phyloP scores from a whole-genome alignment of 2,797 vertebrate species.

The Epinephelus coioides region DNA sequence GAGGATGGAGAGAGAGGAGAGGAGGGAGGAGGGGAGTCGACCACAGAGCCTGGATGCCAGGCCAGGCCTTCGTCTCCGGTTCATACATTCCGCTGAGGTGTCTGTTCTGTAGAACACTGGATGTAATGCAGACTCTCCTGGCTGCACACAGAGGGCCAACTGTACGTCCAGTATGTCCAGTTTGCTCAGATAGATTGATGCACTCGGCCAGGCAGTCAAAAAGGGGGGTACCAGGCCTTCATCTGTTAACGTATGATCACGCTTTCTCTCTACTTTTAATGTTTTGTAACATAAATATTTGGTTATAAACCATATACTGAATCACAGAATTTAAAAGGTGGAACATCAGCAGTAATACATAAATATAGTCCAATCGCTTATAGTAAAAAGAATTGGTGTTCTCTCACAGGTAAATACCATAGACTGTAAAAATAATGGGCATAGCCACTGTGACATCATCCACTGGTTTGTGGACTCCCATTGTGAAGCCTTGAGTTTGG shows the following conservation, averaged over 20 bases:
- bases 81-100: slow-evolving; percentile 65
- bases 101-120: slow-evolving; percentile 51
- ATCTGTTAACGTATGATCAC: slow-evolving; percentile 11
- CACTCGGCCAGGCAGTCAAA: slow-evolving; percentile 4
- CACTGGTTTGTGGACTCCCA: no score
- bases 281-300: background rate
- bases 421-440: no score
- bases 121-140: slow-evolving; percentile 46
- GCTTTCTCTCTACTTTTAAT: background rate
- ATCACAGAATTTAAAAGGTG: background rate
- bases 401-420: background rate
- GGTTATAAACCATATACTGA: background rate
- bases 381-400: no score
- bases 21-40: slow-evolving; percentile 10
- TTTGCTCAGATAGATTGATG: slow-evolving; percentile 13
- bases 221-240: background rate
- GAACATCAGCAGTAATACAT: background rate
- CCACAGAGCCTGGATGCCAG: slow-evolving; percentile 63
- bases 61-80: slow-evolving; percentile 57
- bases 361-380: no score
- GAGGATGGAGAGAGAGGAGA: slow-evolving; percentile 44
- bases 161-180: slow-evolving; percentile 41
- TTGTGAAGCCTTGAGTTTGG: no score
- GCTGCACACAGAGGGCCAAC: slow-evolving; percentile 16
- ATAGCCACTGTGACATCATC: no score